Evolutionary conservation across 2,888 invertebrate species (phyloP).

Genomic region (Idaea aversata): DNA sequence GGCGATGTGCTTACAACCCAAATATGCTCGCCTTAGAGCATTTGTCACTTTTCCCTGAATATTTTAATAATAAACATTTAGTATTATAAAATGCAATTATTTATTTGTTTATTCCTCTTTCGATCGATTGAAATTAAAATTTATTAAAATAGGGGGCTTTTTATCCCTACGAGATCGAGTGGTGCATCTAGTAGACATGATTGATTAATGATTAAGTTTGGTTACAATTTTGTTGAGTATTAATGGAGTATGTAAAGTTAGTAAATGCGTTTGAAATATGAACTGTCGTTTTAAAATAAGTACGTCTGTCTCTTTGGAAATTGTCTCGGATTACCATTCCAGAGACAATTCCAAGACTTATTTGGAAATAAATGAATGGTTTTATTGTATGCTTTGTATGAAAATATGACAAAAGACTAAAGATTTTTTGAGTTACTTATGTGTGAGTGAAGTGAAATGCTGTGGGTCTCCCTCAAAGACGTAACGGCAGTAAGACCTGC

Average conservation of each 20-base stretch:
- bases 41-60: constrained; percentile 77
- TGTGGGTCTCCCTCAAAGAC: constrained; percentile 9
- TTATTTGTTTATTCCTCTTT: background rate
- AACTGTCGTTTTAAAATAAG: background rate
- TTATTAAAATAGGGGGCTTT: too few species aligned
- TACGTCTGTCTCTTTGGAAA: background rate
- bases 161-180: too few species aligned
- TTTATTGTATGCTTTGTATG: too few species aligned
- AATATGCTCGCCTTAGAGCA: constrained; percentile 77
- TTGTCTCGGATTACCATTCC: too few species aligned
- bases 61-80: constrained; percentile 2
- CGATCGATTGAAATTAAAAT: too few species aligned
- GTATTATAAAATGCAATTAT: background rate
- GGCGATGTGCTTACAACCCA: constrained; percentile 79
- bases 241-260: background rate
- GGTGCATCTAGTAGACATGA: too few species aligned
- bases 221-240: background rate
- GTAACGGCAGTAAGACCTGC: constrained; percentile 7
- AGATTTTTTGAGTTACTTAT: too few species aligned
- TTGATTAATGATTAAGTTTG: too few species aligned
- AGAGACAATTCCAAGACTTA: background rate
- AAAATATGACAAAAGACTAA: too few species aligned
- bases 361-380: too few species aligned
- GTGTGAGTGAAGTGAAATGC: constrained; percentile 2
- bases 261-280: background rate